Conservation (phyloP, 2,113 vertebrate species). For the Vombatus ursinus region DNA sequence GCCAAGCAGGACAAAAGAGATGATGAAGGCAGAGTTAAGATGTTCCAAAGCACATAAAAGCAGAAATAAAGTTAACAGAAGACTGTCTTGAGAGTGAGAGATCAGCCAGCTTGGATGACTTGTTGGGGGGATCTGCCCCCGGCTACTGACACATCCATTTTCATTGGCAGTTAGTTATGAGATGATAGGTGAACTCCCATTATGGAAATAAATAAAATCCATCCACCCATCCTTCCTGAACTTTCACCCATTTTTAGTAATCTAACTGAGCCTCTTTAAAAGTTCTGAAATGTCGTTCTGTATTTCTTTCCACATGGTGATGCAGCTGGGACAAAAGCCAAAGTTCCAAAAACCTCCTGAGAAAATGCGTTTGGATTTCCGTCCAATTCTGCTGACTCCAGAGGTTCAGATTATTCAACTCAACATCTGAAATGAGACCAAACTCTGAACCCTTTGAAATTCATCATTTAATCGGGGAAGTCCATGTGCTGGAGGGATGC, state of each 20-base stretch:
- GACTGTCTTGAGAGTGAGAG: neutral
- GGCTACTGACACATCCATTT: neutral
- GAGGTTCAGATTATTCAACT: constrained; percentile 19
- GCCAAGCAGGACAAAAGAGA: neutral
- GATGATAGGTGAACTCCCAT: neutral
- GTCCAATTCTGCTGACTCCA: neutral
- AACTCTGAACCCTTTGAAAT: constrained; percentile 29
- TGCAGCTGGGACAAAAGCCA: constrained; percentile 20
- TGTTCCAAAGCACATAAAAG: neutral
- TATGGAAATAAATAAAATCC: neutral
- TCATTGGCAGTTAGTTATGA: neutral
- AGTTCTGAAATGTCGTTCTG: neutral
- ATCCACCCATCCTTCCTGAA: fast-evolving
- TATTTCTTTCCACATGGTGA: constrained; percentile 46
- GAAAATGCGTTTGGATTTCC: neutral
- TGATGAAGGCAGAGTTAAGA: neutral
- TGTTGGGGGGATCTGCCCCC: neutral
- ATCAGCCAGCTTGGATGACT: neutral
- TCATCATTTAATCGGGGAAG: constrained; percentile 13
- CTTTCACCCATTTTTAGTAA: neutral
- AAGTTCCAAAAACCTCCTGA: neutral
- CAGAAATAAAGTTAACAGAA: neutral
- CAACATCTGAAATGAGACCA: constrained; percentile 1
- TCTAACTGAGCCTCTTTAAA: constrained; percentile 4
- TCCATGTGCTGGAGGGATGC: neutral